phyloP scores from a whole-genome alignment of 2,888 invertebrate species.

The Tipula lateralis region DNA sequence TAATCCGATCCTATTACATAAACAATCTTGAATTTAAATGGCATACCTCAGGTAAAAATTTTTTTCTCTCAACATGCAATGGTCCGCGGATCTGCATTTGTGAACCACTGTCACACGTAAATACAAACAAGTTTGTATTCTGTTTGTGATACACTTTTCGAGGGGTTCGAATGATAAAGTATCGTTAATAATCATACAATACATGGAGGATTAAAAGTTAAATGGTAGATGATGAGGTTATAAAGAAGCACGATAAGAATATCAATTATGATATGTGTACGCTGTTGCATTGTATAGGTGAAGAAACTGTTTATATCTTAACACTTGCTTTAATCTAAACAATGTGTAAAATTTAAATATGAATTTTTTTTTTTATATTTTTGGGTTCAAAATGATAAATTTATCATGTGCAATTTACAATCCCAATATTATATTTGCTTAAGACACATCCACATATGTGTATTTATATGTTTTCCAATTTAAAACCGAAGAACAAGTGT shows the following conservation, averaged over 20 bases:
- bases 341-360: constrained; percentile 9
- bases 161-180: not conserved
- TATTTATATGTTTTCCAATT: not conserved
- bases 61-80: no score
- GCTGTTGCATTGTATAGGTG: not conserved
- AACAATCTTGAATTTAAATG: no score
- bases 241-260: not conserved
- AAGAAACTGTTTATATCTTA: not conserved
- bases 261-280: not conserved
- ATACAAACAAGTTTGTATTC: not conserved
- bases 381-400: not conserved
- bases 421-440: not conserved
- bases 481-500: not conserved
- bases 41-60: no score
- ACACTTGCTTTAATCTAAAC: not conserved
- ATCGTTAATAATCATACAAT: not conserved
- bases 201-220: not conserved
- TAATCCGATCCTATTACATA: no score
- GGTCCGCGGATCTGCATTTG: no score
- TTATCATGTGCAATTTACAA: not conserved
- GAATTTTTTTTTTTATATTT: not conserved
- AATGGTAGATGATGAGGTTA: not conserved
- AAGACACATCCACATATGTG: not conserved
- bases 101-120: no score
- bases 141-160: not conserved